Evolutionary conservation across 2,888 invertebrate species (phyloP).

Genomic region (Oxyscelio sp.): DNA sequence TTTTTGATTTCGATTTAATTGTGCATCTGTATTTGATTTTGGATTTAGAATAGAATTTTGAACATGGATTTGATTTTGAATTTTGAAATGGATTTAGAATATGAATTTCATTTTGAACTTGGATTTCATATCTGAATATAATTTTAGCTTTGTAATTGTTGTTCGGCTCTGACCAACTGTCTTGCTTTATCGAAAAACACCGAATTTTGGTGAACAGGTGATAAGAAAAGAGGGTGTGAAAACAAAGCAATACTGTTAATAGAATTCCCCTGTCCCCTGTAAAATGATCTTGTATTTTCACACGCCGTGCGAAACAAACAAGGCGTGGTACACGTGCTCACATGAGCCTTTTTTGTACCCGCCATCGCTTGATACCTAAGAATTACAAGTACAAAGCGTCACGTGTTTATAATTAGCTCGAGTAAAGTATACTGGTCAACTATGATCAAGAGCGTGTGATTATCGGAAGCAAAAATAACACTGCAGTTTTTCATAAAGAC

Average conservation of each 20-base stretch:
- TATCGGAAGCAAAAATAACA: not conserved
- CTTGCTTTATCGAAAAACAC: slow-evolving; percentile 27
- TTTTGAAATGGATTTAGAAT: too few relatives aligned
- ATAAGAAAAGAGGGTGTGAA: slow-evolving; percentile 55
- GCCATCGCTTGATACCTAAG: too few relatives aligned
- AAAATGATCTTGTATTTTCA: slow-evolving; percentile 39
- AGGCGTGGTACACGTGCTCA: slow-evolving; percentile 41
- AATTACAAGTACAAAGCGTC: slow-evolving; percentile 3
- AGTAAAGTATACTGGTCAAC: not conserved
- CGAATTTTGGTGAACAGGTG: slow-evolving; percentile 17
- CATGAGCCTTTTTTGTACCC: too few relatives aligned
- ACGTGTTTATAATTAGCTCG: slow-evolving; percentile 13
- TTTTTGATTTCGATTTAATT: too few relatives aligned
- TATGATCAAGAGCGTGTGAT: not conserved
- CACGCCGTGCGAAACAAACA: slow-evolving; percentile 26
- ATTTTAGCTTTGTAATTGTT: too few relatives aligned
- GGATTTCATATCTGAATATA: too few relatives aligned
- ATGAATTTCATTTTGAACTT: too few relatives aligned
- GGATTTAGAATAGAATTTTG: too few relatives aligned
- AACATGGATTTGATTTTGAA: too few relatives aligned
- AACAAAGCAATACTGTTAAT: slow-evolving; percentile 61
- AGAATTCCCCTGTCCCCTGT: slow-evolving; percentile 48
- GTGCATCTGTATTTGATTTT: too few relatives aligned
- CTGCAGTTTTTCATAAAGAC: not conserved
- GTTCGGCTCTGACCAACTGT: too few relatives aligned